A percentile compares a stretch with the other conserved stretches of the same genome.
phyloP scores from a whole-genome alignment of 2,888 invertebrate species.

The Miltochrista miniata region DNA sequence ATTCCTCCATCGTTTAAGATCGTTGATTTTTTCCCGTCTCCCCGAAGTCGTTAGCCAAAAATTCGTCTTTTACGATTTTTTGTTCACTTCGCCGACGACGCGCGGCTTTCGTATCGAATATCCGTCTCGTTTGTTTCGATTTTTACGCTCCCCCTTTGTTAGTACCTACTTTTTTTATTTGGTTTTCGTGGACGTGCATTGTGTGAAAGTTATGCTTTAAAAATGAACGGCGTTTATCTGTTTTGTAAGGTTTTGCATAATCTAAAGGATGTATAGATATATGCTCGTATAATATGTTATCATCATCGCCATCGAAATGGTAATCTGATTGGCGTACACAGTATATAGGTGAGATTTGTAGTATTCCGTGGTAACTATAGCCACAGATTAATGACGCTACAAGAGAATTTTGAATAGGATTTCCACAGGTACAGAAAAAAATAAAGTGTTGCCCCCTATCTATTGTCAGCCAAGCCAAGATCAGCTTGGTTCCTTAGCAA shows the following conservation, averaged over 20 bases:
- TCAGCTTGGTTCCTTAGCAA: no score
- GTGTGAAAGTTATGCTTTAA: slow-evolving; percentile 12
- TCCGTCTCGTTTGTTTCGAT: slow-evolving; percentile 27
- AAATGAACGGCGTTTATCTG: slow-evolving; percentile 15
- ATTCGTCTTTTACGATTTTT: slow-evolving; percentile 42
- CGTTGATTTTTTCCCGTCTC: slow-evolving; percentile 58
- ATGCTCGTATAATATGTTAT: background rate
- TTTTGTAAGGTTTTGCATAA: slow-evolving; percentile 5
- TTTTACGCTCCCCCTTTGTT: slow-evolving; percentile 26
- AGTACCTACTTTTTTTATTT: slow-evolving; percentile 19
- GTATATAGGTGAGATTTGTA: no score
- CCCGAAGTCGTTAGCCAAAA: slow-evolving; percentile 52
- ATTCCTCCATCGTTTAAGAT: slow-evolving; percentile 33
- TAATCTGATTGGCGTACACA: no score
- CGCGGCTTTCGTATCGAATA: slow-evolving; percentile 38
- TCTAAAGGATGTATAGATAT: background rate
- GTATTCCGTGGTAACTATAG: no score
- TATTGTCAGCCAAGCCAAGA: no score
- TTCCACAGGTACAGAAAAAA: no score
- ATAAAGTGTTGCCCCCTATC: no score
- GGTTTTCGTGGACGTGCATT: slow-evolving; percentile 14
- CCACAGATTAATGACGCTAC: no score
- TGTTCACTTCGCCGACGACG: slow-evolving; percentile 26
- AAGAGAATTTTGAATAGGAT: no score
- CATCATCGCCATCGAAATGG: background rate